Base-by-base conservation (phyloP, 1,140 invertebrate species). In the Potamilus streckersoni region DNA sequence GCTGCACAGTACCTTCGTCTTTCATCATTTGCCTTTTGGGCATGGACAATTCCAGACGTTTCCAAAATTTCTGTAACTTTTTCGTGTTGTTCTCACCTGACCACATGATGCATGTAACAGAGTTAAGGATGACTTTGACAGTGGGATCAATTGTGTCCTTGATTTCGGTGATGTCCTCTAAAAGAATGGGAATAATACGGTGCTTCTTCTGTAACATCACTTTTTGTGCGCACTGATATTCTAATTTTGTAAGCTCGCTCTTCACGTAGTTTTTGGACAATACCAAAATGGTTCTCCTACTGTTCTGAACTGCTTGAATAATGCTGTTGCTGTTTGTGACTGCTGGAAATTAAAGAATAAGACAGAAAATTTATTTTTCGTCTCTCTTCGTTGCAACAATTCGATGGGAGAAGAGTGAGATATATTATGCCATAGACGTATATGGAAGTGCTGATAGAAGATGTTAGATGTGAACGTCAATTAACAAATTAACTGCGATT, bases 171-270 rank as follows among this genome's bases (percentile, higher is more conserved):
- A 86, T 78, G 62, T 87, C 84, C 49, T 83, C 79, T 3, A 84
- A 67, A 8, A 87, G 80, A 55, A 87, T 71, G 8, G 86, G 86
- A 57, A 87, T 85, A 59, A 87, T 87, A 61, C 78, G 73, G 71
- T 84, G 82, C 59, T 80, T 79, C 27, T 79, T 59, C 55, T 84
- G 84, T 16, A 87, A 65, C 79, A 84, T 84, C 76, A 85, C 84
- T 16, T 82, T 73, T 62, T 84, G 84, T 3, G 85, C 86, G 27
- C 80, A 79, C 60, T 86, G 82, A 63, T 83, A 87, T 73, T 87
- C 86, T 61, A 86, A 84, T 31, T 76, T 80, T 31, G 79, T 83
- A 65, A 80, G 85, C 65, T 87, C 85, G 56, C 82, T 87, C 23
- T 81, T 66, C 4, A 84, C 65, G 64, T 83, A 87, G 27, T 80